Conservation (phyloP, 2,888 invertebrate genomes). For the Orthosia gothica region DNA sequence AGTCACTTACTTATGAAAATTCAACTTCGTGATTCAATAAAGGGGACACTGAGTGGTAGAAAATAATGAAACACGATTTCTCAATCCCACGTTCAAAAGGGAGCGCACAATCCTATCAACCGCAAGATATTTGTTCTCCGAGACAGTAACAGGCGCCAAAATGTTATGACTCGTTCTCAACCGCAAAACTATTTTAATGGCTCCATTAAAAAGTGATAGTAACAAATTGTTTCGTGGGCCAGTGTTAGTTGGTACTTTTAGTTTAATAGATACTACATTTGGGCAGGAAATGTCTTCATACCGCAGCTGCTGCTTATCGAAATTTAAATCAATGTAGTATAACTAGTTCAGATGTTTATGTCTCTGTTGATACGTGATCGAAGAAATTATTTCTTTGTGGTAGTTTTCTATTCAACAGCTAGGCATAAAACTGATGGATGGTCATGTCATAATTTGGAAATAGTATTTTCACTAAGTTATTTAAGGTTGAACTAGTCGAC, state of each 20-base stretch:
- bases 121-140: conserved; percentile 85
- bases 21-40: conserved; percentile 70
- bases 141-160: conserved; percentile 82
- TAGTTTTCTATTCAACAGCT: conserved; percentile 43
- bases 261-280: conserved; percentile 72
- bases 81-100: conserved; percentile 76
- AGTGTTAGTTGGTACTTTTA: conserved; percentile 69
- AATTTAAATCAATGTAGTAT: conserved; percentile 67
- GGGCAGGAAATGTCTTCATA: conserved; percentile 80
- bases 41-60: conserved; percentile 74
- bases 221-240: conserved; percentile 85
- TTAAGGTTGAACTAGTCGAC: too few species aligned
- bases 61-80: conserved; percentile 80
- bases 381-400: conserved; percentile 45
- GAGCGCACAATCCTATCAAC: conserved; percentile 77
- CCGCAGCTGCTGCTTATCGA: conserved; percentile 70
- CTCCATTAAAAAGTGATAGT: conserved; percentile 89
- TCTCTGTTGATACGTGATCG: conserved; percentile 47
- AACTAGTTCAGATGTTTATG: conserved; percentile 62
- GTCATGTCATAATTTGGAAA: conserved; percentile 25
- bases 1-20: conserved; percentile 74
- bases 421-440: conserved; percentile 15
- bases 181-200: conserved; percentile 88
- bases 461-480: conserved; percentile 30
- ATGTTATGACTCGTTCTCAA: conserved; percentile 82